Evolutionary conservation across 1,140 invertebrate genomes (phyloP).

Genomic region (Pogonognathellus flavescens): DNA sequence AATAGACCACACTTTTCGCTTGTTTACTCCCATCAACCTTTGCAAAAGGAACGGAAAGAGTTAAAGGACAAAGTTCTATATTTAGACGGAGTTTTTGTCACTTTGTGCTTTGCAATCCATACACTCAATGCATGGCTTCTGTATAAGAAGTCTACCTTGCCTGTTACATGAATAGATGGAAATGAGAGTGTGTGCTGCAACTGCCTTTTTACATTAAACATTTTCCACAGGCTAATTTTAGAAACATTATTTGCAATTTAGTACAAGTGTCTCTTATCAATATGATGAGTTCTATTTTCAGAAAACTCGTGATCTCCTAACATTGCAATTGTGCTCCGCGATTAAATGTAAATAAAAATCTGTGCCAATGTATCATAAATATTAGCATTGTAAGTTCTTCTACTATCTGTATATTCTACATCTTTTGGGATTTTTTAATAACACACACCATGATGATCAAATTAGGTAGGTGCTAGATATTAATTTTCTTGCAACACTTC

Average conservation of each 20-base stretch:
- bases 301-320: neutral
- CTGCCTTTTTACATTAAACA: neutral
- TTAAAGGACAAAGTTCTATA: constrained; percentile 49
- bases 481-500: too few relatives aligned
- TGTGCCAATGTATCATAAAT: neutral
- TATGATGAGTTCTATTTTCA: constrained; percentile 8
- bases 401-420: too few relatives aligned
- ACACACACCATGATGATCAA: too few relatives aligned
- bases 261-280: constrained; percentile 40
- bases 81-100: constrained; percentile 23
- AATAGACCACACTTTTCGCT: constrained; percentile 1
- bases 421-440: too few relatives aligned
- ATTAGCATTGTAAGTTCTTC: too few relatives aligned
- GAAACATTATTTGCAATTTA: constrained; percentile 44
- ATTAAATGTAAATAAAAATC: neutral
- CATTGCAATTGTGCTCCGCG: too few relatives aligned
- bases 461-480: too few relatives aligned
- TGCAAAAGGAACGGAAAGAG: constrained; percentile 1
- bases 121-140: neutral
- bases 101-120: constrained; percentile 18
- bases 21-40: constrained; percentile 30
- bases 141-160: neutral
- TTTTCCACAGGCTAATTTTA: constrained; percentile 34
- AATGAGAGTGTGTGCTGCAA: neutral
- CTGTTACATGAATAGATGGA: neutral